Base-by-base conservation (phyloP, 1,140 invertebrate species). In the Meloidogyne hapla region DNA sequence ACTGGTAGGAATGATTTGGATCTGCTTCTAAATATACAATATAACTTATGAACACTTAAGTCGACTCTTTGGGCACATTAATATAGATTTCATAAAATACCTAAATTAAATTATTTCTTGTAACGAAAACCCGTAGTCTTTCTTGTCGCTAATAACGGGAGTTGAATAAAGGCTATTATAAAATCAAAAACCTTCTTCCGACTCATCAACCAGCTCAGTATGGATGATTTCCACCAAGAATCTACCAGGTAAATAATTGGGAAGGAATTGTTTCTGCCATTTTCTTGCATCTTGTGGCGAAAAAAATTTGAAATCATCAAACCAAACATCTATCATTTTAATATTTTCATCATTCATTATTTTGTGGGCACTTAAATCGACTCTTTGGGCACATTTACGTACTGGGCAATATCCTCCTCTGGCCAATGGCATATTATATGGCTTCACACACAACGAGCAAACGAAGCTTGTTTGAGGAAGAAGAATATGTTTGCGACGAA, bases 341-440 rank as follows among this genome's bases (percentile, higher is more conserved):
- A 56, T 56, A 56, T 56, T 56, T 56, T 56, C 48, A 56, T 56
- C 48, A 56, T 56, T 56, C 48, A 56, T 56, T 56, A 56, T 8
- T 56, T 56, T 56, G n/a, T 56, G 48, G n/a, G 48, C 48, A 56
- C 18, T 56, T 6, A 56, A 56, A 56, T 56, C 48, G 12, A 56
- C 48, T 21, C n/a, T 56, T 56, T 56, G 18, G 48, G 18, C 18
- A 56, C 48, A 56, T 56, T 56, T 56, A n/a, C 18, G 18, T 8
- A 56, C 18, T 56, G 48, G 48, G 48, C 48, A 56, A 56, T 56
- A 56, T 56, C 48, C 48, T 15, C 48, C 48, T n/a, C 4, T 1
- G 1, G 48, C 48, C 48, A 56, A 21, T 4, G 48, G 48, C n/a
- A n/a, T 56, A 56, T 21, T 56, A 56, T 56, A 56, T n/a, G 48